phyloP scores from a whole-genome alignment of 2,888 invertebrate species.

The Diploptera punctata region DNA sequence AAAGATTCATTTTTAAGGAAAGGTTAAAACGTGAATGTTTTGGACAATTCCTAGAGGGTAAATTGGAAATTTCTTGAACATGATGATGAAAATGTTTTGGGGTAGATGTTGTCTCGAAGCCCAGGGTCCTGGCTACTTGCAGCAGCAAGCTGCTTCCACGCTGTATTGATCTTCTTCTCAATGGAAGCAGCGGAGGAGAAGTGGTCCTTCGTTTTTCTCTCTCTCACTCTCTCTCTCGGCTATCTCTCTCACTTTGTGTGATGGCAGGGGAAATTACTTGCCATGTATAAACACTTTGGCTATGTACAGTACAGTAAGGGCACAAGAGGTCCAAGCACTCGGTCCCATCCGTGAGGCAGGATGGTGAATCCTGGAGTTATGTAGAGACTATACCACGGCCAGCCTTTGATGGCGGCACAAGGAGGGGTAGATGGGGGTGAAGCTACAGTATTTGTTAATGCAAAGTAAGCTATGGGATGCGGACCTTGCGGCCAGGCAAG shows the following conservation, averaged over 20 bases:
- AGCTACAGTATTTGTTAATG: constrained; percentile 44
- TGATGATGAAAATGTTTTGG: neutral
- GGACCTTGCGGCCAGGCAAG: constrained; percentile 37
- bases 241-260: constrained; percentile 29
- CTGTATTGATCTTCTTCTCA: constrained; percentile 44
- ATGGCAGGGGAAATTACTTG: constrained; percentile 43
- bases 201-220: constrained; percentile 32
- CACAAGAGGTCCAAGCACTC: neutral
- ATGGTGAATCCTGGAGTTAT: neutral
- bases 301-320: constrained; percentile 37
- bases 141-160: constrained; percentile 24
- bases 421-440: constrained; percentile 32
- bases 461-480: constrained; percentile 43
- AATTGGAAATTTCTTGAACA: constrained; percentile 1
- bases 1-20: too few species aligned
- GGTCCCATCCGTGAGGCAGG: neutral
- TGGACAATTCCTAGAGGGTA: too few species aligned
- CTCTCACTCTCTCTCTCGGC: constrained; percentile 24
- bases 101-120: constrained; percentile 12
- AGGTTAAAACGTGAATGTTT: too few species aligned
- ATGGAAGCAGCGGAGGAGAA: constrained; percentile 42
- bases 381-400: constrained; percentile 7
- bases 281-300: constrained; percentile 45
- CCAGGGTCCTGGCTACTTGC: constrained; percentile 15
- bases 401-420: constrained; percentile 40